Conservation (phyloP, 35 echinoderm and acorn worm species). For the Heliocidaris erythrogramma region DNA sequence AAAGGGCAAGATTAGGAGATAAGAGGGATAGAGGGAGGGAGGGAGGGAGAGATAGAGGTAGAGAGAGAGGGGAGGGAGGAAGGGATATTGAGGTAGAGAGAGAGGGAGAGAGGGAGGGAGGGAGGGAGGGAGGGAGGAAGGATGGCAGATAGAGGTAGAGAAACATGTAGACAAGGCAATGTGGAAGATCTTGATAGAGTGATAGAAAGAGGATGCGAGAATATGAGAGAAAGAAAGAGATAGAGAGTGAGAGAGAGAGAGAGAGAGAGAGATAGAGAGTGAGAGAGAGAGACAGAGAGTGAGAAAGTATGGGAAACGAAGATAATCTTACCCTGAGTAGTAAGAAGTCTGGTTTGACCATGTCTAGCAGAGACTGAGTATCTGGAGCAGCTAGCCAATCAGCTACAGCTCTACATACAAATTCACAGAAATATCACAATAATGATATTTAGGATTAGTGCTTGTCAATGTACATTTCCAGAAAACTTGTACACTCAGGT, state of each 20-base stretch:
- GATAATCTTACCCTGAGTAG: conserved; percentile 78
- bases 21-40: too few relatives aligned
- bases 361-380: conserved; percentile 90
- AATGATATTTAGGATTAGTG: too few relatives aligned
- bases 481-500: background rate
- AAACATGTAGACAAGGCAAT: too few relatives aligned
- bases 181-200: background rate
- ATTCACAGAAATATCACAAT: background rate
- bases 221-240: too few relatives aligned
- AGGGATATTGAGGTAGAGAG: too few relatives aligned
- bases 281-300: background rate
- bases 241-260: background rate
- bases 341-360: conserved; percentile 97
- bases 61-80: background rate
- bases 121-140: too few relatives aligned
- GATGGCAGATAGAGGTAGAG: background rate
- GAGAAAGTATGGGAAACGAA: background rate
- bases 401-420: conserved; percentile 77
- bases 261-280: background rate
- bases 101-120: too few relatives aligned
- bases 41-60: background rate
- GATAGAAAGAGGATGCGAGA: background rate
- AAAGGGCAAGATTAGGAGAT: too few relatives aligned
- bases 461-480: background rate
- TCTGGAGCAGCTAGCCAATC: conserved; percentile 96